Evolutionary conservation across 1,140 invertebrate species (phyloP).

Genomic region (Octopus bimaculoides): DNA sequence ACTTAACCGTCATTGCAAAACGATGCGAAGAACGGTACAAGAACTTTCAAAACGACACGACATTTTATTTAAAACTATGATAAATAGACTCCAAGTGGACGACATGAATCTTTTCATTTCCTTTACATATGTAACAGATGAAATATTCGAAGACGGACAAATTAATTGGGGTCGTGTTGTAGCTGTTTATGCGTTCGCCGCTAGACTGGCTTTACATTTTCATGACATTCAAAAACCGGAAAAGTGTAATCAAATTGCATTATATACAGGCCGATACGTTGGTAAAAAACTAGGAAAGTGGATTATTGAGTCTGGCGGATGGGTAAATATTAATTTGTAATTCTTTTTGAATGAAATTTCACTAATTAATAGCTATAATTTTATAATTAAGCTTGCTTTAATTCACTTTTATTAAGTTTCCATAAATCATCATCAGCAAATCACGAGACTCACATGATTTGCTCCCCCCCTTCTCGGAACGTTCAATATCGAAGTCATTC

Average conservation of each 20-base stretch:
- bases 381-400: not conserved
- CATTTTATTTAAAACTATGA: conserved; percentile 65
- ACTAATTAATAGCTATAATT: not conserved
- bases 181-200: conserved; percentile 66
- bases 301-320: conserved; percentile 57
- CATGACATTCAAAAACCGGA: conserved; percentile 54
- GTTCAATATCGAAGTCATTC: no score
- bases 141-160: conserved; percentile 61
- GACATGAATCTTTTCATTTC: conserved; percentile 62
- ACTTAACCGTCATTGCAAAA: conserved; percentile 48
- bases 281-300: conserved; percentile 55
- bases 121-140: conserved; percentile 64
- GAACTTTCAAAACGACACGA: conserved; percentile 61
- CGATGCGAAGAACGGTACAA: conserved; percentile 51
- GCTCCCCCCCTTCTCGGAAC: no score
- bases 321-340: conserved; percentile 49
- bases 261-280: conserved; percentile 56
- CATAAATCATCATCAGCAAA: no score
- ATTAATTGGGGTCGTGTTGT: conserved; percentile 66
- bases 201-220: conserved; percentile 61
- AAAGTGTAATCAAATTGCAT: conserved; percentile 51
- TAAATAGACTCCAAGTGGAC: conserved; percentile 62
- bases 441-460: no score
- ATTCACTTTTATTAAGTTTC: not conserved
- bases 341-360: not conserved